Conservation (phyloP, 2,113 vertebrate species). For the Gallinago paraguaiae region DNA sequence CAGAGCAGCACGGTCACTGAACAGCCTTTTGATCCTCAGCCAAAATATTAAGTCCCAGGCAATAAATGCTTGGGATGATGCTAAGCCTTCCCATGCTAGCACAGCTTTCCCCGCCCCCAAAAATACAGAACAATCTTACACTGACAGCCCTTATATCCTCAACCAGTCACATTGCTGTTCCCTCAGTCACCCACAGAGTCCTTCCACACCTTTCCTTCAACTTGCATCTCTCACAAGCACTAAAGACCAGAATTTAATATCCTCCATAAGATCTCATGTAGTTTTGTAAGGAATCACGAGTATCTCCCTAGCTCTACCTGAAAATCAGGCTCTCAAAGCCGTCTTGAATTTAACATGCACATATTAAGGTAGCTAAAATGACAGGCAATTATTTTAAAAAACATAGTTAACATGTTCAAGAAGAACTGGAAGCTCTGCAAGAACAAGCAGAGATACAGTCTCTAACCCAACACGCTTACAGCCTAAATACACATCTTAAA, state of each 20-base stretch:
- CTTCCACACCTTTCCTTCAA: neutral
- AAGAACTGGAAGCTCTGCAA: neutral
- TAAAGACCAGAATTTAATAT: neutral
- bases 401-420: neutral
- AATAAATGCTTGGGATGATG: neutral
- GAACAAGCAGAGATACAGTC: neutral
- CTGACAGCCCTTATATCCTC: neutral
- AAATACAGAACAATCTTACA: neutral
- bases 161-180: neutral
- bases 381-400: neutral
- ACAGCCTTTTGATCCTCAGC: neutral
- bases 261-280: neutral
- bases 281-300: neutral
- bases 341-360: neutral
- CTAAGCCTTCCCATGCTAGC: no score
- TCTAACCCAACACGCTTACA: neutral
- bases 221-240: neutral
- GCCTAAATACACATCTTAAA: fast-evolving
- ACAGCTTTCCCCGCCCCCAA: neutral
- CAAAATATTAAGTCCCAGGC: neutral
- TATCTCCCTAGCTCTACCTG: neutral
- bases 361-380: neutral
- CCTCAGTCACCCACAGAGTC: neutral
- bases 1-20: neutral
- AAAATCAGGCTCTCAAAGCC: neutral